phyloP scores from a whole-genome alignment of 1,140 invertebrate species.

The Drosophila ananassae region DNA sequence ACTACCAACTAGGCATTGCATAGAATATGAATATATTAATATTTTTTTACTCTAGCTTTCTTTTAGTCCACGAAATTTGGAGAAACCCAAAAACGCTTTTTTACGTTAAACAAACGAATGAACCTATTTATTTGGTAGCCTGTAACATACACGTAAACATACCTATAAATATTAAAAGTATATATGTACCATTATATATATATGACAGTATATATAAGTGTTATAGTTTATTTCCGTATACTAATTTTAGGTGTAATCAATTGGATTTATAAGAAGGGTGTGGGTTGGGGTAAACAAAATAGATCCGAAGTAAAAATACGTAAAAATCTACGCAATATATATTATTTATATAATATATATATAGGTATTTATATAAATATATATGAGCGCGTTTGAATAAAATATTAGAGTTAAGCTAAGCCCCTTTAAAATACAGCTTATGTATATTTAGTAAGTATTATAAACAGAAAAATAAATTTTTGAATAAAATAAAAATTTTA shows the following conservation, averaged over 20 bases:
- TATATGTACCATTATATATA: conserved; percentile 25
- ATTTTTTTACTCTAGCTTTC: conserved; percentile 46
- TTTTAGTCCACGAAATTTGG: conserved; percentile 45
- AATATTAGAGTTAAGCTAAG: conserved; percentile 59
- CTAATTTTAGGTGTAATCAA: conserved; percentile 64
- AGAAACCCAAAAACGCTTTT: conserved; percentile 55
- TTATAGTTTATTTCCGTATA: conserved; percentile 71
- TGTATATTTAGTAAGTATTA: conserved; percentile 68
- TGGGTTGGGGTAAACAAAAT: conserved; percentile 3
- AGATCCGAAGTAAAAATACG: conserved; percentile 55
- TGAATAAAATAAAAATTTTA: conserved; percentile 42
- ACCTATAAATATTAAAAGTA: conserved; percentile 12
- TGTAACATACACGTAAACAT: conserved; percentile 59
- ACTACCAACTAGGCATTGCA: conserved; percentile 58
- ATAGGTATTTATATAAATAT: conserved; percentile 46
- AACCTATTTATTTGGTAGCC: conserved; percentile 73
- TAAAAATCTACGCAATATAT: conserved; percentile 59
- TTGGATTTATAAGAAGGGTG: conserved; percentile 49
- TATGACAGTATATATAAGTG: conserved; percentile 64
- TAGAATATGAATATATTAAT: conserved; percentile 42
- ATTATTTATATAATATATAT: conserved; percentile 27
- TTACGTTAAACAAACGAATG: conserved; percentile 66
- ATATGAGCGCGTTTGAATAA: conserved; percentile 54
- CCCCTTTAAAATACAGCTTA: conserved; percentile 56
- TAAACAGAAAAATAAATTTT: conserved; percentile 69